Conservation (phyloP, 1,140 invertebrate species). For the Eupeodes corollae region DNA sequence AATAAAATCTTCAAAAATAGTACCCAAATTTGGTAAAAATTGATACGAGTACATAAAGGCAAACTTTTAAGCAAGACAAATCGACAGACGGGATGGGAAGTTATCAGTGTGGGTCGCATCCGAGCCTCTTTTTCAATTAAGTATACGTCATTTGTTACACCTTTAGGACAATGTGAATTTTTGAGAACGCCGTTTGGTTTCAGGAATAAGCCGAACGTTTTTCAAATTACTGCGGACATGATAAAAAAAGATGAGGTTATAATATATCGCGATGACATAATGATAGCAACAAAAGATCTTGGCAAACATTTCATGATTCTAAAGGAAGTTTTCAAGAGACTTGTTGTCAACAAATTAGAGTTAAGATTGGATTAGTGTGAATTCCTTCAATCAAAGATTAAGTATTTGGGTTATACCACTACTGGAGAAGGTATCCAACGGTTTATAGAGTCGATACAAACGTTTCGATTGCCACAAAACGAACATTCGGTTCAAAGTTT, state of each 20-base stretch:
- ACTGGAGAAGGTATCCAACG: slow-evolving; percentile 9
- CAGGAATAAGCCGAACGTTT: slow-evolving; percentile 23
- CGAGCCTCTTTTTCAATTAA: too few relatives aligned
- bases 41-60: too few relatives aligned
- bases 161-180: slow-evolving; percentile 27
- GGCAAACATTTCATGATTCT: slow-evolving; percentile 8
- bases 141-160: too few relatives aligned
- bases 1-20: too few relatives aligned
- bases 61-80: too few relatives aligned
- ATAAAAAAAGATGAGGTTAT: slow-evolving; percentile 4
- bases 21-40: too few relatives aligned
- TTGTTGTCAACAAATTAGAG: slow-evolving; percentile 25
- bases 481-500: slow-evolving; percentile 26
- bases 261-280: slow-evolving; percentile 10
- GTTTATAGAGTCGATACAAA: slow-evolving; percentile 22
- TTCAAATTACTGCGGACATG: slow-evolving; percentile 26
- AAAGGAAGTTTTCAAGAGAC: slow-evolving; percentile 14
- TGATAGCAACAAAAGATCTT: slow-evolving; percentile 4
- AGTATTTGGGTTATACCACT: slow-evolving; percentile 30
- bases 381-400: slow-evolving; percentile 18
- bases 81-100: too few relatives aligned
- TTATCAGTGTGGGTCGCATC: too few relatives aligned
- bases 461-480: slow-evolving; percentile 18
- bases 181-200: slow-evolving; percentile 22
- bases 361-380: slow-evolving; percentile 34